Evolutionary conservation across 2,797 vertebrate genomes (phyloP).

Genomic region (Channa striata): DNA sequence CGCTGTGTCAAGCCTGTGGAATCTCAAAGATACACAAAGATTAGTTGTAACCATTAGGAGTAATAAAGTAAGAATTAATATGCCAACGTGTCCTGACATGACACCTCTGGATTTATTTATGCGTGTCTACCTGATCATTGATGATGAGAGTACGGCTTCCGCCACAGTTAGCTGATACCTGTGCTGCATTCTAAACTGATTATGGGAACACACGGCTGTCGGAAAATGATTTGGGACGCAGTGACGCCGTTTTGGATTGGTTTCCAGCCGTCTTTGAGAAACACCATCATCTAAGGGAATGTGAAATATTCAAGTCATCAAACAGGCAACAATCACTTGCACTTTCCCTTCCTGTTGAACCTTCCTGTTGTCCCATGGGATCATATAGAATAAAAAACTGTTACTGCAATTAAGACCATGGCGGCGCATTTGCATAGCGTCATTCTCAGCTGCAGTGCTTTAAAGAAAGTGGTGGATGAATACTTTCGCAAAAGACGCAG

Average conservation of each 20-base stretch:
- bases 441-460: slow-evolving; percentile 1
- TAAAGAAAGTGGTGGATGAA: not conserved
- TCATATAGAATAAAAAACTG: not conserved
- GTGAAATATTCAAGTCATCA: slow-evolving; percentile 5
- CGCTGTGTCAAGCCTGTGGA: too few relatives aligned
- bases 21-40: too few relatives aligned
- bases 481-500: too few relatives aligned
- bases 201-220: not conserved
- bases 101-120: too few relatives aligned
- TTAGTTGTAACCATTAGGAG: too few relatives aligned
- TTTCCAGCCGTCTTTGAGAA: not conserved
- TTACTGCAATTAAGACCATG: slow-evolving; percentile 10
- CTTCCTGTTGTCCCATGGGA: not conserved
- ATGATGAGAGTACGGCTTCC: not conserved
- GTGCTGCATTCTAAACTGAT: not conserved
- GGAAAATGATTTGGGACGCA: not conserved
- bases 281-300: not conserved
- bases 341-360: slow-evolving; percentile 12
- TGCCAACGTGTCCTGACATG: too few relatives aligned
- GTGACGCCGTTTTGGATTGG: not conserved
- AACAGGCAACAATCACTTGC: not conserved
- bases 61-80: too few relatives aligned
- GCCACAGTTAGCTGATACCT: not conserved
- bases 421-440: slow-evolving; percentile 19
- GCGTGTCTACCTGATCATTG: too few relatives aligned